Evolutionary conservation across 2,888 invertebrate genomes (phyloP).

Genomic region (Blastobasis lacticolella): DNA sequence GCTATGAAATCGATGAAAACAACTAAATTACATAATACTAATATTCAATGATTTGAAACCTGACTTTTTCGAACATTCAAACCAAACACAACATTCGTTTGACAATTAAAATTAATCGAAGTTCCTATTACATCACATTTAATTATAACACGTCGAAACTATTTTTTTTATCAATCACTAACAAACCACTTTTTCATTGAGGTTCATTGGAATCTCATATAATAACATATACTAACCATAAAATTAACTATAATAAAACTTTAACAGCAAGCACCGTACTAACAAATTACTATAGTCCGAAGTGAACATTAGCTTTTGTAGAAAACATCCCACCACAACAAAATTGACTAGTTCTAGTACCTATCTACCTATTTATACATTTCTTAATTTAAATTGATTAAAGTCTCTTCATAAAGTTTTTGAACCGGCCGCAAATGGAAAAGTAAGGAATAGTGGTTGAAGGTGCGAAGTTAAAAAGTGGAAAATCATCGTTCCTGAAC

Average conservation of each 20-base stretch:
- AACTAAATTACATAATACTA: slow-evolving; percentile 25
- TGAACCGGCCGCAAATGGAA: slow-evolving; percentile 67
- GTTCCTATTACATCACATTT: slow-evolving; percentile 13
- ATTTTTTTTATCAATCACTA: slow-evolving; percentile 25
- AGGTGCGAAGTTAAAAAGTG: slow-evolving; percentile 29
- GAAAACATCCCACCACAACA: slow-evolving; percentile 67
- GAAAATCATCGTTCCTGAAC: slow-evolving; percentile 30
- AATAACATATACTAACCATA: slow-evolving; percentile 18
- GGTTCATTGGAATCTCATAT: slow-evolving; percentile 42
- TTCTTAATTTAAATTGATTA: slow-evolving; percentile 49
- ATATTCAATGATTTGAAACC: slow-evolving; percentile 62
- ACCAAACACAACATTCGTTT: slow-evolving; percentile 5
- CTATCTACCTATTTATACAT: slow-evolving; percentile 59
- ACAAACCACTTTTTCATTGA: slow-evolving; percentile 52
- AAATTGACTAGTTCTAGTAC: slow-evolving; percentile 69
- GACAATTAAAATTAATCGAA: slow-evolving; percentile 7
- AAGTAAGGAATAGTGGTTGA: slow-evolving; percentile 29
- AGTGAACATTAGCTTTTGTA: slow-evolving; percentile 61
- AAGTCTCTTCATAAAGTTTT: slow-evolving; percentile 56
- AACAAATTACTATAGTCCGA: slow-evolving; percentile 46
- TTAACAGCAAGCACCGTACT: slow-evolving; percentile 68
- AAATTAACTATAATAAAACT: slow-evolving; percentile 50
- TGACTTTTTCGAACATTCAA: slow-evolving; percentile 26
- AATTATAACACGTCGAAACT: slow-evolving; percentile 12
- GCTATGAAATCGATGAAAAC: slow-evolving; percentile 40